Percentiles rank a stretch among this genome's conserved stretches.
Evolutionary conservation across 2,888 invertebrate genomes (phyloP).

Genomic region (Desoria tigrina): DNA sequence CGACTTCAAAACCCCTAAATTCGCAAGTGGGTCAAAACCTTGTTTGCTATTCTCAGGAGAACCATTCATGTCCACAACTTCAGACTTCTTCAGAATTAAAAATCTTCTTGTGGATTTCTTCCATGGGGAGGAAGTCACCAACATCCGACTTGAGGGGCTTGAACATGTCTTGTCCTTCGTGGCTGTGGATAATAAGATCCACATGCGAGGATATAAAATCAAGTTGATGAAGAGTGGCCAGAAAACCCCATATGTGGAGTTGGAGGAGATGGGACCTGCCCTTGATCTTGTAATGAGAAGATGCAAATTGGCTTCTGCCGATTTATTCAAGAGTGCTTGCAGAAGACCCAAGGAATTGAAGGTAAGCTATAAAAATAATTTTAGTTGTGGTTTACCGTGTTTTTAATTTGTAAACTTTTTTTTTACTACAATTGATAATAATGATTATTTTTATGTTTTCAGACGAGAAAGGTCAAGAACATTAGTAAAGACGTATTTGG

Average conservation of each 20-base stretch:
- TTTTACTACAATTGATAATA: background rate
- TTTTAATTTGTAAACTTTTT: background rate
- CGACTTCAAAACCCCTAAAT: constrained; percentile 77
- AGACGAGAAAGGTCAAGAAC: constrained; percentile 86
- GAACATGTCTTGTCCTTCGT: constrained; percentile 92
- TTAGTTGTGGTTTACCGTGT: background rate
- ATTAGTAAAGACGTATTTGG: constrained; percentile 83
- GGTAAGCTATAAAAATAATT: constrained; percentile 55
- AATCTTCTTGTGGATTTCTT: constrained; percentile 91
- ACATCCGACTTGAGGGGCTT: constrained; percentile 85
- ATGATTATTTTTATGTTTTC: constrained; percentile 46
- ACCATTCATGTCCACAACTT: constrained; percentile 76
- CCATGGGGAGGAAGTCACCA: constrained; percentile 76
- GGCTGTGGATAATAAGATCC: constrained; percentile 74
- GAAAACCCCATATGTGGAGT: constrained; percentile 83
- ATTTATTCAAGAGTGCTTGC: constrained; percentile 80
- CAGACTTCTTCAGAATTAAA: constrained; percentile 77
- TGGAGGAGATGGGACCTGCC: constrained; percentile 91
- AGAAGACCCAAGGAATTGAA: constrained; percentile 76
- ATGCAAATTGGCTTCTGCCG: constrained; percentile 83
- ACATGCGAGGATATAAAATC: constrained; percentile 76
- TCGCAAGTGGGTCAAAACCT: constrained; percentile 81
- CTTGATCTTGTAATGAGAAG: constrained; percentile 83
- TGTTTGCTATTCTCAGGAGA: constrained; percentile 89
- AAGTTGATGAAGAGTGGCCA: constrained; percentile 87